Conservation (phyloP, 64 coral and sea anemone genomes). For the Exaiptasia diaphana region DNA sequence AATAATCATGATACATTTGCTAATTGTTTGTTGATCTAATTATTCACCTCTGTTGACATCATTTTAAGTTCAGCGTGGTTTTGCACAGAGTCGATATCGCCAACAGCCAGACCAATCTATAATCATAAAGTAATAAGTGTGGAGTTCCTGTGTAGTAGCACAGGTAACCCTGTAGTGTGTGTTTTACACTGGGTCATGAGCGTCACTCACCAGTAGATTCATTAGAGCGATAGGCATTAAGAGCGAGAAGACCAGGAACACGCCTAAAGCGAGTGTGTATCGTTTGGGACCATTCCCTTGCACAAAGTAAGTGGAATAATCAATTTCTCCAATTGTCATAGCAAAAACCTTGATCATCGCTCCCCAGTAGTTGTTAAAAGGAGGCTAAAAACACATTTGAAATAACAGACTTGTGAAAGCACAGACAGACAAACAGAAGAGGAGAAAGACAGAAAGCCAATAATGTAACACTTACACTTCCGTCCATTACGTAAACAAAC, state of each 20-base stretch:
- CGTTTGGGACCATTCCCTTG: background rate
- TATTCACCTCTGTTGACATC: constrained; percentile 38
- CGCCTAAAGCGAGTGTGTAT: background rate
- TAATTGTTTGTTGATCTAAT: too few species aligned
- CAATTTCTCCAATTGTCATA: constrained; percentile 17
- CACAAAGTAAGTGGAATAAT: constrained; percentile 7
- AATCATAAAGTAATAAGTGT: background rate
- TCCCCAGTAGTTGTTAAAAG: background rate
- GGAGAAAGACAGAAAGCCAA: too few species aligned
- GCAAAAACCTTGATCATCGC: constrained; percentile 1
- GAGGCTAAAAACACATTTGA: background rate
- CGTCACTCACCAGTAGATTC: constrained; percentile 2
- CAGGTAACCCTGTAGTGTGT: background rate
- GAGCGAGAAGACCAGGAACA: background rate
- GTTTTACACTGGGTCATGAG: background rate
- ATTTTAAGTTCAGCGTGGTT: constrained; percentile 29
- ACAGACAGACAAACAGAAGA: too few species aligned
- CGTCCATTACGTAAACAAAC: background rate
- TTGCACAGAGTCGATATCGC: constrained; percentile 36
- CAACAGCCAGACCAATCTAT: constrained; percentile 38
- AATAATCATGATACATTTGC: too few species aligned
- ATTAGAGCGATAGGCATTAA: constrained; percentile 21
- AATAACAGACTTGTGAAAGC: background rate
- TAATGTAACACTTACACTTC: too few species aligned
- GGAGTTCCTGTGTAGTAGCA: background rate